Evolutionary conservation across 2,888 invertebrate species (phyloP), one percentile per base, ranked within the genome.

Genomic region (Andrena fulva): DNA sequence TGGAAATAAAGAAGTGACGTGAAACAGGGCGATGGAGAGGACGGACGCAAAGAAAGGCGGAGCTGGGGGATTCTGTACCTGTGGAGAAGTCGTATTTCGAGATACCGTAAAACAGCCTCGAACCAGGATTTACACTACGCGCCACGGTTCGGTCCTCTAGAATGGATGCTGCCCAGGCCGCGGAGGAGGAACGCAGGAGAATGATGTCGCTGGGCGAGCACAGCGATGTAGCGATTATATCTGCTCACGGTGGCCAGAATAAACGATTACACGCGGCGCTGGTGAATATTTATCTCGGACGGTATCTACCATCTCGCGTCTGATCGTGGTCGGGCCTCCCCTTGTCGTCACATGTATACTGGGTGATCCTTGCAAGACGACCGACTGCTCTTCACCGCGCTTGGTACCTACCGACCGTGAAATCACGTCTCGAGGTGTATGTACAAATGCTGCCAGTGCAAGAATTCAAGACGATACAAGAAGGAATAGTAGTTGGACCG

Each of bases 191-290:
- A 80, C 59, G 63, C 16, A 20, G 76, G 76, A 72, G 82, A 82
- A 77, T 81, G 77, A 82, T 82, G 82, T 82, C 67, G 83, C 84
- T 72, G 75, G 78, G 68, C 83, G 78, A 78, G 71, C 75, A 71
- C 78, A 72, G 64, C 75, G 84, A 82, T 84, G 84, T 84, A 82
- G 75, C 83, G 84, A 84, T 84, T 84, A 79, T 82, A 84, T 84
- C 84, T 84, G 74, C 78, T 82, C 71, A 64, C 75, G 75, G 78
- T 78, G 84, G 77, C 79, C 74, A 75, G 84, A 82, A 84, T 82
- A 82, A 84, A 84, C 83, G 84, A 84, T 84, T 84, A 84, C 84
- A 84, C 83, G 69, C 82, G 78, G 74, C 72, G 75, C 69, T 74
- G 84, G 78, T 82, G 84, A 84, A 84, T 82, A 84, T 84, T 84